Evolutionary conservation across 2,888 invertebrate genomes (phyloP), one percentile per base, ranked within the genome.

Genomic region (Drosophila barbarae): DNA sequence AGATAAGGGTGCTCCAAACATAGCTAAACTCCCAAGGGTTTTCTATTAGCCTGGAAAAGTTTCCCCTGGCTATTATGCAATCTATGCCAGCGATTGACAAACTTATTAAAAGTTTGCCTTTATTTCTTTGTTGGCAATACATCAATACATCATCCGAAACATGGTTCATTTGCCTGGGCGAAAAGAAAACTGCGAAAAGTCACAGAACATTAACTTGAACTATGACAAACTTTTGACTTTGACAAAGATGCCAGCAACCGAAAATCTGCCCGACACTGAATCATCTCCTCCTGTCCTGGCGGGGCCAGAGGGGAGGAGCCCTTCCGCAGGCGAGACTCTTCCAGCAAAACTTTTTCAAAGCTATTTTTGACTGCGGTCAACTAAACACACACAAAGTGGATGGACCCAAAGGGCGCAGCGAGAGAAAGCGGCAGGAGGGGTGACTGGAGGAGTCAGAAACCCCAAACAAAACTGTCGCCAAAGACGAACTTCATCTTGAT

Each of bases 171-270:
- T 84, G 84, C 47, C 75, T 72, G 69, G 42, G 53, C 69, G 63
- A 67, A 61, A 51, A 54, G 41, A 78, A 72, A 71, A 64, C 74
- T 72, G 71, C 76, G 65, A 79, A 81, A 80, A 84, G 81, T 81
- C 84, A 85, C 85, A 83, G 81, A 80, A 83, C 85, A 85, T 81
- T 85, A 85, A 83, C 81, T 81, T 85, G 84, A 83, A 81, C 81
- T 85, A 79, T 79, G 83, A 65, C 71, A 69, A 85, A 85, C 78
- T 84, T 81, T 72, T 71, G 85, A 79, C 79, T 68, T 80, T 83
- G 77, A 77, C 73, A 69, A 80, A 76, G 77, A 76, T 70, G 69
- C 69, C 55, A 38, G 61, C 55, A 36, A 51, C 58, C 69, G 63
- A 51, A 69, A 74, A 79, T 76, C 80, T 68, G 50, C 38, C 50